Conservation (phyloP, 2,888 invertebrate species). For the Agrotis clavis region DNA sequence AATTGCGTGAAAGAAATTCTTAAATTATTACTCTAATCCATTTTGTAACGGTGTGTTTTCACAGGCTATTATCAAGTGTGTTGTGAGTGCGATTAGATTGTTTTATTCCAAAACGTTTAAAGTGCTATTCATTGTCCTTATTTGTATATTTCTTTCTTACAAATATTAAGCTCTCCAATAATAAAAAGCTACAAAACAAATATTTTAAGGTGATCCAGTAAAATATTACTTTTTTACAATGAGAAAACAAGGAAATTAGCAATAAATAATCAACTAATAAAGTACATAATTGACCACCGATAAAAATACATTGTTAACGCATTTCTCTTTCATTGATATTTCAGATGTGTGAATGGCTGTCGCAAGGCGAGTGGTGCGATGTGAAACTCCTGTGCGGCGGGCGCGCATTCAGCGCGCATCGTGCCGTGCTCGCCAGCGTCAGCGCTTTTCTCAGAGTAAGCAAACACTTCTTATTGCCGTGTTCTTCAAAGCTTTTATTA, state of each 20-base stretch:
- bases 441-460: constrained; percentile 93
- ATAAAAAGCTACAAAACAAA: background rate
- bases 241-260: background rate
- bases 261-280: background rate
- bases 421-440: constrained; percentile 93
- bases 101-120: constrained; percentile 53
- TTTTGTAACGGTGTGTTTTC: constrained; percentile 72
- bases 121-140: constrained; percentile 24
- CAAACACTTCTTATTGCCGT: constrained; percentile 25
- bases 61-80: constrained; percentile 67
- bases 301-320: constrained; percentile 16
- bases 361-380: constrained; percentile 90
- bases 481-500: constrained; percentile 15
- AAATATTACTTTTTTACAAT: background rate
- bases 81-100: constrained; percentile 50
- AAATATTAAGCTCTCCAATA: background rate
- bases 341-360: constrained; percentile 87
- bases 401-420: constrained; percentile 92
- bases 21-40: constrained; percentile 70
- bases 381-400: constrained; percentile 92
- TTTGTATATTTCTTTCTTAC: background rate
- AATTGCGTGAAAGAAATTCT: constrained; percentile 72
- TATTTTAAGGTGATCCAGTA: background rate
- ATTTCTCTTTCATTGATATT: constrained; percentile 62
- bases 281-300: background rate